Conservation (phyloP, 2,797 vertebrate genomes). For the Spheniscus humboldti region DNA sequence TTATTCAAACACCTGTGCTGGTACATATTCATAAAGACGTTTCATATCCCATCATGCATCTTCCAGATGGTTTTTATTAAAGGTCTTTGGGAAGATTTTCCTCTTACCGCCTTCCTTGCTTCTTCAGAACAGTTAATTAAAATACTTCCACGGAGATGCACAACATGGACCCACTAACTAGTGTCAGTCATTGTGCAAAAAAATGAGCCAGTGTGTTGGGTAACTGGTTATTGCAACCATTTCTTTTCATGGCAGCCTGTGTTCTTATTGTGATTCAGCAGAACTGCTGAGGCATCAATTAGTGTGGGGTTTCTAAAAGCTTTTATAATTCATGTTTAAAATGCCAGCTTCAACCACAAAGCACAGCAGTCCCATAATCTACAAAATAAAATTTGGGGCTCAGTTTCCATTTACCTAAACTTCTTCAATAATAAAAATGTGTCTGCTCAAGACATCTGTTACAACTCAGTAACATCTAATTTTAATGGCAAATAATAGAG, state of each 20-base stretch:
- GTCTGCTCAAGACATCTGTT: slow-evolving; percentile 78
- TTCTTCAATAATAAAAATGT: slow-evolving; percentile 72
- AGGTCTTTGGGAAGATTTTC: slow-evolving; percentile 42
- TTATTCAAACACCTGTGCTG: slow-evolving; percentile 41
- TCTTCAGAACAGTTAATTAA: slow-evolving; percentile 55
- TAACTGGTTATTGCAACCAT: slow-evolving; percentile 6
- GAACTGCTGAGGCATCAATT: slow-evolving; percentile 71
- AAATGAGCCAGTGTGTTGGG: neutral
- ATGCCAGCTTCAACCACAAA: slow-evolving; percentile 60
- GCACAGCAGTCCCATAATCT: slow-evolving; percentile 66
- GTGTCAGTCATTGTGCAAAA: slow-evolving; percentile 43
- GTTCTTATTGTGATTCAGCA: slow-evolving; percentile 61
- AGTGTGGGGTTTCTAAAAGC: slow-evolving; percentile 59
- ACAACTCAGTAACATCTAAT: slow-evolving; percentile 77
- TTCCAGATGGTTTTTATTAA: slow-evolving; percentile 44
- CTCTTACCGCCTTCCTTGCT: neutral
- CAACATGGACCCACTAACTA: slow-evolving; percentile 39
- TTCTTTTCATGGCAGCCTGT: slow-evolving; percentile 10
- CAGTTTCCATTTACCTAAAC: slow-evolving; percentile 78
- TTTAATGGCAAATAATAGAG: slow-evolving; percentile 80
- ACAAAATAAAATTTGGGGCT: slow-evolving; percentile 73
- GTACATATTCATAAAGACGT: slow-evolving; percentile 33
- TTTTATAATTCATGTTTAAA: slow-evolving; percentile 73
- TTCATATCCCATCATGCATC: neutral
- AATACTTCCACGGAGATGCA: slow-evolving; percentile 51